Evolutionary conservation across 2,888 invertebrate genomes (phyloP), one percentile per base, ranked within the genome.

Genomic region (Phyllotreta striolata): DNA sequence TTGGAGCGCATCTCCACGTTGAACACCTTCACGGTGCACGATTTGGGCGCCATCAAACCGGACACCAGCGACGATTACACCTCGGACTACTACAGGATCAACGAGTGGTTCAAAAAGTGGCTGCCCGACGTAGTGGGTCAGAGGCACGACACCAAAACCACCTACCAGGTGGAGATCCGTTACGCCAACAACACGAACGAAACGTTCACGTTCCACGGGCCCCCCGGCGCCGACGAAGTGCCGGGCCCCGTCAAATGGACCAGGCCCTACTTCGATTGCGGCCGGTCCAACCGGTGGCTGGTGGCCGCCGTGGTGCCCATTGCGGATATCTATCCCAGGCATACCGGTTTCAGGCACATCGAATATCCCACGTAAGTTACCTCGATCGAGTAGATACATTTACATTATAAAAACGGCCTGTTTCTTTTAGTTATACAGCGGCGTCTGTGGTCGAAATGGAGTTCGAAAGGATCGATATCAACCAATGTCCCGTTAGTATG

Each of bases 221-320:
- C 96, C 6, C 93, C 91, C 51, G 95, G 93, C 43, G 92, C 93
- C 70, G 95, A 95, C 81, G 96, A 96, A 85, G 86, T 86, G 74
- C 93, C 92, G 1, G 95, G 97, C 1, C 98, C 98, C 9, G 93
- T 98, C 0, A 91, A 93, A 79, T 97, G 94, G 90, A 96, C 95
- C 0, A 85, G 91, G 63, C 98, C 98, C 0, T 98, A 98, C 80
- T 98, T 95, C 80, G 98, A 98, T 84, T 98, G 98, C 79, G 95
- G 93, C 4, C 85, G 96, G 68, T 91, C 96, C 0, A 96, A 98
- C 82, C 92, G 96, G 78, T 98, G 98, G 98, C 84, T 98, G 39
- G 91, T 98, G 6, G 93, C 91, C 24, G 97, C 96, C 0, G 93
- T 96, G 1, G 92, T 95, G 14, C 98, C 98, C 0, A 92, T 98